Evolutionary conservation across 1,140 invertebrate species (phyloP), one percentile per base, ranked within the genome.

Genomic region (Paracyclopina nana): DNA sequence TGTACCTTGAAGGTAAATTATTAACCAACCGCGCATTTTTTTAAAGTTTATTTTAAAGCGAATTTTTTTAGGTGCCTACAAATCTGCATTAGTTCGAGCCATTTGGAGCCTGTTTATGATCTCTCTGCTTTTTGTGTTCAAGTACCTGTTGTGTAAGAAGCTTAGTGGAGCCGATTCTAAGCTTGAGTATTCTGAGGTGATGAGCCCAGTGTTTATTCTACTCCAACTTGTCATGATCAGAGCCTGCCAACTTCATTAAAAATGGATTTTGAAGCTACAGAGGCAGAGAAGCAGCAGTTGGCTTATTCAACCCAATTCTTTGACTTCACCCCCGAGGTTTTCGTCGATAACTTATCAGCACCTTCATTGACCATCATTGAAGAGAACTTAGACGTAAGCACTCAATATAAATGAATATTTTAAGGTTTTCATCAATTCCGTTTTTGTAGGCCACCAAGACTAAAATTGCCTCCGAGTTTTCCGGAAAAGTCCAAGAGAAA

Each of bases 161-260:
- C 65, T 94, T 18, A 75, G 79, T 57, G 78, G 78, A 24, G 75
- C 80, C 60, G 76, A 76, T 48, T 72, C 70, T 12, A 72, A 88
- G 41, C n/a, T n/a, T n/a, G 82, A 86, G 59, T 88, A 80, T 60
- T 88, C 84, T 38, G 87, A 94, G 74, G 79, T 94, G 11, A 76
- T 91, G 63, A 79, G 84, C 45, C 87, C 88, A 14, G 67, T 94
- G 29, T 94, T 92, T 66, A 82, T 91, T 53, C 65, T 92, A 26
- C 65, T 91, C 43, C 81, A 90, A 62, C 65, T 94, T 25, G 77
- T 92, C 53, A 83, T 90, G 55, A 78, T 92, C 41, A 72, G 85
- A 60, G 86, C 87, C 8, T 96, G 88, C 69, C 86, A 92, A 62
- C 68, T 87, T 5, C 34, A 38, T 38, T 38, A 20, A 38, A 31